phyloP scores from a whole-genome alignment of 2,113 vertebrate species.

The Theristicus caerulescens region DNA sequence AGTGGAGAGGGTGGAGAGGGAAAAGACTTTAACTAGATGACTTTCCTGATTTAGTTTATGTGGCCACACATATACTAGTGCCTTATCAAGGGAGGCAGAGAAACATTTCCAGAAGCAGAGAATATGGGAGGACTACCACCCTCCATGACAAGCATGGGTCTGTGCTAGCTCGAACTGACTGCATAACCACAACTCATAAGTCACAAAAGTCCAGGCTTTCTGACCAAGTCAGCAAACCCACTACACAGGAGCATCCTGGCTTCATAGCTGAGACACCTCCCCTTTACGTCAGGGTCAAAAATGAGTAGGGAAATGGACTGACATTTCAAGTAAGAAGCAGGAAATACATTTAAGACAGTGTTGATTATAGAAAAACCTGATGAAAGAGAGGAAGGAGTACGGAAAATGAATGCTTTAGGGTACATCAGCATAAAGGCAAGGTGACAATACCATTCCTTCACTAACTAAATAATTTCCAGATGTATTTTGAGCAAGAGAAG shows the following conservation, averaged over 20 bases:
- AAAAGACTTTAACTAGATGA: not conserved
- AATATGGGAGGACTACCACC: not conserved
- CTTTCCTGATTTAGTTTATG: not conserved
- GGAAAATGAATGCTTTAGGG: not conserved
- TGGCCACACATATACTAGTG: not conserved
- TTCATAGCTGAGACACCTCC: not conserved
- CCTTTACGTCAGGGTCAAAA: not conserved
- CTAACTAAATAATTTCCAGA: not conserved
- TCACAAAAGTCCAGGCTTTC: not conserved
- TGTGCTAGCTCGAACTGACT: not conserved
- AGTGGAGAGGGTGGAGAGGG: not conserved
- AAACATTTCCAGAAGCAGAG: not conserved
- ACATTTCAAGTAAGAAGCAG: not conserved
- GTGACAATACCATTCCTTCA: not conserved
- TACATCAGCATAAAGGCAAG: not conserved
- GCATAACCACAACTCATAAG: not conserved
- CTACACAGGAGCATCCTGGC: not conserved
- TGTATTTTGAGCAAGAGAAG: not conserved
- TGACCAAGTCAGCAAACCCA: not conserved
- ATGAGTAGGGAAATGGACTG: not conserved
- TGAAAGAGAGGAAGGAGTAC: not conserved
- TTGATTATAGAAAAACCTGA: not conserved
- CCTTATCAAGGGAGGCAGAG: not conserved
- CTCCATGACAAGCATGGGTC: not conserved
- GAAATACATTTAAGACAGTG: not conserved